phyloP scores from a whole-genome alignment of 2,888 invertebrate genomes.

The Drosophila paranaensis region DNA sequence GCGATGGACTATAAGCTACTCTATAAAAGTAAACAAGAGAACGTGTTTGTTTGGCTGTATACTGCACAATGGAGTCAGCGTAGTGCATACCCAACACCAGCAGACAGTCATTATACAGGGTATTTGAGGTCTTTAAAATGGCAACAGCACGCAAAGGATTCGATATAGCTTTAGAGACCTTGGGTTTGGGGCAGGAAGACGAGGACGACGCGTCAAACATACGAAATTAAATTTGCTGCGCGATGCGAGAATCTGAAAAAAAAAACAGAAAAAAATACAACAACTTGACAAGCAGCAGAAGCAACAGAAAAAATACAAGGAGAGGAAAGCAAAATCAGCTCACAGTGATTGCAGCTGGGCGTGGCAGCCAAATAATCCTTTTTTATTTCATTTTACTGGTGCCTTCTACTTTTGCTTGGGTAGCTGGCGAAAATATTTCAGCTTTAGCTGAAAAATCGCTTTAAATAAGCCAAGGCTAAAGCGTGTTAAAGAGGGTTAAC shows the following conservation, averaged over 20 bases:
- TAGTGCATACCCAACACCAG: not conserved
- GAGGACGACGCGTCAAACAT: slow-evolving; percentile 70
- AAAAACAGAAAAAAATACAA: slow-evolving; percentile 33
- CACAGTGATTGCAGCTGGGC: slow-evolving; percentile 54
- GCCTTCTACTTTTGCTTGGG: slow-evolving; percentile 19
- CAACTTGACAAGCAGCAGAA: slow-evolving; percentile 50
- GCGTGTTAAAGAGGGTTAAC: slow-evolving; percentile 7
- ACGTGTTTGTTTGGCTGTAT: no score
- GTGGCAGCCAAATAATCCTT: slow-evolving; percentile 69
- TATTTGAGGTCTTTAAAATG: slow-evolving; percentile 45
- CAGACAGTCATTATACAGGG: slow-evolving; percentile 5
- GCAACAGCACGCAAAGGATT: slow-evolving; percentile 52
- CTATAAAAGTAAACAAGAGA: not conserved
- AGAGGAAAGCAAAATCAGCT: slow-evolving; percentile 25
- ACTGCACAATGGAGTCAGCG: no score
- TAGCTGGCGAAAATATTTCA: slow-evolving; percentile 48
- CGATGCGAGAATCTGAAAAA: slow-evolving; percentile 34
- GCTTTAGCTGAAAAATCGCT: slow-evolving; percentile 51
- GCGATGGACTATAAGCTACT: not conserved
- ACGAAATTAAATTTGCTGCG: slow-evolving; percentile 73
- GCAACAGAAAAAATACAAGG: slow-evolving; percentile 13
- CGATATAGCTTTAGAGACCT: slow-evolving; percentile 5
- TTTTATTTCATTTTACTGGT: slow-evolving; percentile 32
- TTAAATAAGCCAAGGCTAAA: slow-evolving; percentile 55
- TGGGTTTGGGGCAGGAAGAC: slow-evolving; percentile 2